These are phyloP conservation scores for Xanthorhoe spadicearia DNA, from an alignment of 2,888 invertebrate genomes.

Conservation along the genomic window DNA sequence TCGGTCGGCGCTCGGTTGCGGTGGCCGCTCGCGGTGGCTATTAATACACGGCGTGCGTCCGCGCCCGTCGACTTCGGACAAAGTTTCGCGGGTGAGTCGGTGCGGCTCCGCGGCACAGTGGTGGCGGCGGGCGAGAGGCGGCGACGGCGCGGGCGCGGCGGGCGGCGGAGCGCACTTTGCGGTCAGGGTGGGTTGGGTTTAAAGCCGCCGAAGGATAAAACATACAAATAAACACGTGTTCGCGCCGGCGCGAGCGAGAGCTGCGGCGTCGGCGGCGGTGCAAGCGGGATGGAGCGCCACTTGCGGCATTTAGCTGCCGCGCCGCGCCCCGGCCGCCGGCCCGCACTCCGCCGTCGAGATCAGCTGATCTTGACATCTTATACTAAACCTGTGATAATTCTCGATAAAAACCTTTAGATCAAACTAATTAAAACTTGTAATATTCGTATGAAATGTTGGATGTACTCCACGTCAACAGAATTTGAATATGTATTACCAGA, in stretches of 20 bases:
- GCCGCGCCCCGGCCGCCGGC: constrained; percentile 59
- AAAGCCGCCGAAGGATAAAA: constrained; percentile 87
- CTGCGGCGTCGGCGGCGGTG: constrained; percentile 65
- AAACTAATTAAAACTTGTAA: neutral
- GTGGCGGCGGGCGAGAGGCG: constrained; percentile 75
- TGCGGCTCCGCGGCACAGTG: constrained; percentile 71
- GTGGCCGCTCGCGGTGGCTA: constrained; percentile 79
- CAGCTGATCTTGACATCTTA: constrained; percentile 23
- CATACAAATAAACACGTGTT: constrained; percentile 87
- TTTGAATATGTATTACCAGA: no score
- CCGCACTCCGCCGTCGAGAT: constrained; percentile 39
- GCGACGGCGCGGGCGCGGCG: constrained; percentile 84
- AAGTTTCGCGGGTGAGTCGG: constrained; percentile 82
- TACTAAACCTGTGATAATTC: constrained; percentile 14
- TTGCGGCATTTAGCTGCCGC: constrained; percentile 83
- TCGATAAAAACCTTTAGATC: neutral
- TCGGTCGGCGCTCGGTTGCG: constrained; percentile 65
- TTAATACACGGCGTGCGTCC: constrained; percentile 82
- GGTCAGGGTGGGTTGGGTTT: constrained; percentile 89
- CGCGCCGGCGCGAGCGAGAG: constrained; percentile 86
- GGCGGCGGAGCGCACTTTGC: constrained; percentile 86
- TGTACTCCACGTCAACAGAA: no score
- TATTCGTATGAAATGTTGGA: neutral
- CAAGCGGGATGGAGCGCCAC: constrained; percentile 73
- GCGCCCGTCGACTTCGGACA: constrained; percentile 83